Percentiles rank a stretch among this genome's conserved stretches.
These are phyloP conservation scores for Euphonia xanthogaster DNA, from an alignment of 2,797 vertebrate species.

Conservation along the genomic window DNA sequence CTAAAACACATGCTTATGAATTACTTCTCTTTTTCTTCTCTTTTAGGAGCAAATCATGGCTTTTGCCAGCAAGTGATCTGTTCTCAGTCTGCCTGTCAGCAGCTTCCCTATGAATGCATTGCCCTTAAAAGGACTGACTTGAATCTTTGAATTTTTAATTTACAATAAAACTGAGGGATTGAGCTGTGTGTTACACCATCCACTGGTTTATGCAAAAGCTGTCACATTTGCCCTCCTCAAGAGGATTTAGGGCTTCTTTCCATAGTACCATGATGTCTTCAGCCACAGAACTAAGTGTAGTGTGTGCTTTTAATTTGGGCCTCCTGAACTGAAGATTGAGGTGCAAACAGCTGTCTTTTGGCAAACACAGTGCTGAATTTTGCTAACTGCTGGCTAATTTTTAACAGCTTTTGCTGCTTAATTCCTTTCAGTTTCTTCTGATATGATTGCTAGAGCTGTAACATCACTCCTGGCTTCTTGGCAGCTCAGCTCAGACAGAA, in stretches of 20 bases:
- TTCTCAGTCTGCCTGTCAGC: background rate
- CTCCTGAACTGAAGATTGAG: background rate
- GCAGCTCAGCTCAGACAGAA: background rate
- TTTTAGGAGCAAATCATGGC: constrained; percentile 93
- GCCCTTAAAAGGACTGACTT: background rate
- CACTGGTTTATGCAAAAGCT: background rate
- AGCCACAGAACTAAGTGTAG: background rate
- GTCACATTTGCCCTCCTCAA: background rate
- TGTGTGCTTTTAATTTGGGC: background rate
- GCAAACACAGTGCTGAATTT: background rate
- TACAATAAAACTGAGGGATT: constrained; percentile 26
- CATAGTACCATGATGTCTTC: background rate
- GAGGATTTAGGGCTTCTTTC: background rate
- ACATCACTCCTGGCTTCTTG: background rate
- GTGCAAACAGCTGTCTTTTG: background rate
- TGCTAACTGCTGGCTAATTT: background rate
- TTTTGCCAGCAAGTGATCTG: constrained; percentile 89
- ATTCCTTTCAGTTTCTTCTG: background rate
- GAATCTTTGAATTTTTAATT: background rate
- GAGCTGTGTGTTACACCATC: background rate
- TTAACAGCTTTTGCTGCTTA: background rate
- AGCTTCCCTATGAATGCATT: background rate
- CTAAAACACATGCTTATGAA: background rate
- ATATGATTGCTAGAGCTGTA: background rate
- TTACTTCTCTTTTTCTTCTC: constrained; percentile 8